A percentile compares a stretch with the other conserved stretches of the same genome.
Conservation (phyloP, 2,797 vertebrate species). For the Scyliorhinus canicula region DNA sequence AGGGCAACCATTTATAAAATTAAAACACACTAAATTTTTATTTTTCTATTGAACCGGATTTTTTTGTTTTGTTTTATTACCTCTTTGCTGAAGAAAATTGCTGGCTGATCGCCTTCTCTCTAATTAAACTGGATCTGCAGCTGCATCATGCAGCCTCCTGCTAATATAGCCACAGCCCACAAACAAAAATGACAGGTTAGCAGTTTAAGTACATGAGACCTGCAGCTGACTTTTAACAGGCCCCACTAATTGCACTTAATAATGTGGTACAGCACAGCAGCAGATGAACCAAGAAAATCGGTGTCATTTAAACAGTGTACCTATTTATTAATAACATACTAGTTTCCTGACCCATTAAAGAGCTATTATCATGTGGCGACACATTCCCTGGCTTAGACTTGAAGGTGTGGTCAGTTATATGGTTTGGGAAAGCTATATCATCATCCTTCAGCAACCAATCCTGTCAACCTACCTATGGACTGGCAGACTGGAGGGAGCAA, state of each 20-base stretch:
- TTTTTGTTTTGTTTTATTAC: not conserved
- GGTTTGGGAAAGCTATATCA: not conserved
- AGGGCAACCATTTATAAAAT: not conserved
- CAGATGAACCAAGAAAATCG: not conserved
- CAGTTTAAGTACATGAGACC: conserved; percentile 31
- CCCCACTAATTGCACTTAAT: conserved; percentile 30
- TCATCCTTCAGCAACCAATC: not conserved
- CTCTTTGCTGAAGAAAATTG: not conserved
- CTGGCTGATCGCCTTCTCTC: not conserved
- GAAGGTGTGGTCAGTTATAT: conserved; percentile 15
- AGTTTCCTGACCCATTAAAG: conserved; percentile 31
- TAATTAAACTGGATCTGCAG: conserved; percentile 25
- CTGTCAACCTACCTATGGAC: not conserved
- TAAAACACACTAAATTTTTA: no score
- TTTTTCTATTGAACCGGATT: not conserved
- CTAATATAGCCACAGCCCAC: not conserved
- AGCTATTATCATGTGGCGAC: not conserved
- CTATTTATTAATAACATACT: conserved; percentile 35
- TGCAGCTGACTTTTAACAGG: conserved; percentile 32
- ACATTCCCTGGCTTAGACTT: not conserved
- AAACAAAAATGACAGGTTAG: conserved; percentile 33
- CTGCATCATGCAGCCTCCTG: conserved; percentile 22
- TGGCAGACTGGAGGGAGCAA: not conserved
- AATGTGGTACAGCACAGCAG: not conserved
- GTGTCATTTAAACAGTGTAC: conserved; percentile 14